Evolutionary conservation across 2,113 vertebrate genomes (phyloP), one percentile per base, ranked within the genome.

Genomic region (Macrotus californicus): DNA sequence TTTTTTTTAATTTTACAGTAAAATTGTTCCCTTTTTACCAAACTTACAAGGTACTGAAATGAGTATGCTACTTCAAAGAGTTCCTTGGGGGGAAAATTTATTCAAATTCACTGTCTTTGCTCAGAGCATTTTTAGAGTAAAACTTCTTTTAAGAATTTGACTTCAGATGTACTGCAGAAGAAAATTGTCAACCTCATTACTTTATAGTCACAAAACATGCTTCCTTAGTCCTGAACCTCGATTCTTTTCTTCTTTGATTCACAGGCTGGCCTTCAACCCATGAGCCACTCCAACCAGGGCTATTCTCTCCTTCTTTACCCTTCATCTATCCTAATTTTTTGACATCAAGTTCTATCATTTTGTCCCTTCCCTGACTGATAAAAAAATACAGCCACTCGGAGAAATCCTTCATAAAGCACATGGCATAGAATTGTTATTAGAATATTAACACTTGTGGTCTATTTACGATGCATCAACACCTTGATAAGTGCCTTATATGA

Each of bases 141-240:
- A 94, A 85, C 6, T 93, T 18, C 22, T 69, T 36, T 82, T 89
- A 48, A 61, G 36, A 79, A 69, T 73, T 72, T 76, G 10, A 19
- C 46, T 91, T 95, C 59, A 77, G 46, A 59, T 90, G 92, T 72
- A 54, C 75, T 67, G 9, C 34, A 11, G 39, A 93, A 69, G 22
- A 82, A 96, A 67, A 91, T 22, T 86, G 14, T 85, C 59, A 76
- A 24, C 48, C 43, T 94, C 79, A 92, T 95, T 89, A 77, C 75
- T 81, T 95, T 76, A 43, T 14, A 95, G 52, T 82, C 39, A 59
- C 8, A 72, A 72, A 24, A 73, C 22, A 36, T 7, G 6, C 3
- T 81, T 29, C 64, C 29, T 80, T 92, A 59, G 8, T 34, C 41
- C 31, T 56, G 21, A 72, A 41, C 1, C 21, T 90, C 43, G 43